Evolutionary conservation across 1,140 invertebrate genomes (phyloP).

Genomic region (Antheraea mylitta): DNA sequence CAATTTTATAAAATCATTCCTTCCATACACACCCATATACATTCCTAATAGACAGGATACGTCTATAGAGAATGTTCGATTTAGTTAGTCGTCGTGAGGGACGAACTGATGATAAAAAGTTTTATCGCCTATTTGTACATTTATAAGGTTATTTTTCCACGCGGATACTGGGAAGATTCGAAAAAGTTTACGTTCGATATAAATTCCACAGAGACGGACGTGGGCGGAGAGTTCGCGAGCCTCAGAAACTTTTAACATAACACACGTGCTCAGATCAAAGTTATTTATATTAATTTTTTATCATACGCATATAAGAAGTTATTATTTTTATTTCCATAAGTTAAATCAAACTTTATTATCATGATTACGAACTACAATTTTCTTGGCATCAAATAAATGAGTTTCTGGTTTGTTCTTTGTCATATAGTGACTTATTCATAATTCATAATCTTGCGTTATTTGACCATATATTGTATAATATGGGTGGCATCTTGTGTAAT

Average conservation of each 20-base stretch:
- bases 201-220: conserved; percentile 25
- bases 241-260: conserved; percentile 1
- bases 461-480: no score
- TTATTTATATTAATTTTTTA: conserved; percentile 2
- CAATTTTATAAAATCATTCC: no score
- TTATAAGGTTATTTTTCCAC: conserved; percentile 21
- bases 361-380: no score
- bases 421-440: no score
- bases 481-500: no score
- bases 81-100: background rate
- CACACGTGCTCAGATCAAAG: background rate
- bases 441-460: no score
- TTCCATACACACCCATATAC: no score
- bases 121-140: conserved; percentile 6
- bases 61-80: background rate
- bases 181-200: conserved; percentile 34
- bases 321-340: background rate
- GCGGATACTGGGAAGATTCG: conserved; percentile 30
- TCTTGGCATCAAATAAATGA: no score
- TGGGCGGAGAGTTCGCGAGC: conserved; percentile 18
- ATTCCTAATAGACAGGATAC: background rate
- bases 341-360: no score
- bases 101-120: conserved; percentile 11
- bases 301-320: background rate
- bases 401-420: no score